phyloP scores from a whole-genome alignment of 2,888 invertebrate genomes.

The Scrobipalpa atriplicella region DNA sequence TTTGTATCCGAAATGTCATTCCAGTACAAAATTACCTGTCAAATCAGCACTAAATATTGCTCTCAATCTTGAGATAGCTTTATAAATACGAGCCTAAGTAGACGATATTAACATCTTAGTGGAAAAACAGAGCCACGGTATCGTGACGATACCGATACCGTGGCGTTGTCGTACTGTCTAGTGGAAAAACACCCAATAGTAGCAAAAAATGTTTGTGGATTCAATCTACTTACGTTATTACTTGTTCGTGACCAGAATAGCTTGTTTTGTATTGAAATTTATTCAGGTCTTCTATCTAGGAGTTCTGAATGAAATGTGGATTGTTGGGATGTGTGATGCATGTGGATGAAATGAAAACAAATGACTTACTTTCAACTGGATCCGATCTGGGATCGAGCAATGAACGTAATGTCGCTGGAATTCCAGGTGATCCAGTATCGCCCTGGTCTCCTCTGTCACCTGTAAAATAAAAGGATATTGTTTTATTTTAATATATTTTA shows the following conservation, averaged over 20 bases:
- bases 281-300: constrained; percentile 52
- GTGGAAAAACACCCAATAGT: too few relatives aligned
- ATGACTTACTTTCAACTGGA: constrained; percentile 57
- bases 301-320: constrained; percentile 49
- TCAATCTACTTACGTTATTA: constrained; percentile 70
- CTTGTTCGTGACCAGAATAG: constrained; percentile 62
- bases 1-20: too few relatives aligned
- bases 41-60: too few relatives aligned
- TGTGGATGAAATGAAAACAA: constrained; percentile 30
- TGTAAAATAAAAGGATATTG: constrained; percentile 42
- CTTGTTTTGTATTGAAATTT: constrained; percentile 60
- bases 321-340: constrained; percentile 40
- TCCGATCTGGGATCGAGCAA: constrained; percentile 54
- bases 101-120: too few relatives aligned
- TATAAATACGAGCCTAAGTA: too few relatives aligned
- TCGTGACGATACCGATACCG: too few relatives aligned
- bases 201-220: constrained; percentile 64
- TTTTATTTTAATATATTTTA: too few relatives aligned
- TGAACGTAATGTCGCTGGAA: constrained; percentile 84
- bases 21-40: too few relatives aligned
- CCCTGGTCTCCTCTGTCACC: constrained; percentile 87
- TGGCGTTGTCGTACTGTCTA: too few relatives aligned
- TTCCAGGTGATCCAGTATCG: constrained; percentile 88
- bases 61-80: too few relatives aligned
- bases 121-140: too few relatives aligned